Conservation (phyloP, 2,888 invertebrate species). For the Phaonia tiefii region DNA sequence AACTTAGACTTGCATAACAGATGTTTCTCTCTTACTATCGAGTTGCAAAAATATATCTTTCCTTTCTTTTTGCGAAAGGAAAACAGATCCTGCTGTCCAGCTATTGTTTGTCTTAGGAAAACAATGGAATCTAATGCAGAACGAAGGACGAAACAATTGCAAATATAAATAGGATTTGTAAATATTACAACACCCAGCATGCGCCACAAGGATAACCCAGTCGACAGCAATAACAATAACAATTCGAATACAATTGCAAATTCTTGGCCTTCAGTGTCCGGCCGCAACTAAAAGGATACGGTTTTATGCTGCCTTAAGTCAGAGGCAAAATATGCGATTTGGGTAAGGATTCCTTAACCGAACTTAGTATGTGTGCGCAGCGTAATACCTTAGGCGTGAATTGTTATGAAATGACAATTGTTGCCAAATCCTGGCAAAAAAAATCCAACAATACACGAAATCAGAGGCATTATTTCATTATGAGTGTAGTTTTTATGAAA, state of each 20-base stretch:
- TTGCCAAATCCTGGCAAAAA: slow-evolving; percentile 56
- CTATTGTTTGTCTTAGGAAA: slow-evolving; percentile 37
- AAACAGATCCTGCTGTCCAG: slow-evolving; percentile 37
- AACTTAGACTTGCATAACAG: slow-evolving; percentile 50
- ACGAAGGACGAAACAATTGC: slow-evolving; percentile 46
- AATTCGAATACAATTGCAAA: slow-evolving; percentile 53
- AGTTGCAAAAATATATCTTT: neutral
- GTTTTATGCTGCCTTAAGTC: slow-evolving; percentile 67
- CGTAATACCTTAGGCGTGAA: slow-evolving; percentile 70
- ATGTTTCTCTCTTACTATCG: slow-evolving; percentile 56
- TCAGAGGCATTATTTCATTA: slow-evolving; percentile 17
- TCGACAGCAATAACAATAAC: slow-evolving; percentile 27
- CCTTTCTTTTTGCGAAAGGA: slow-evolving; percentile 18
- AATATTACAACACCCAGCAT: slow-evolving; percentile 74
- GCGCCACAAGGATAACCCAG: slow-evolving; percentile 70
- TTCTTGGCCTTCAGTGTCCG: slow-evolving; percentile 42
- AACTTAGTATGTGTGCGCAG: neutral
- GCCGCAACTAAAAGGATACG: slow-evolving; percentile 50
- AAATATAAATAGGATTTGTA: slow-evolving; percentile 73
- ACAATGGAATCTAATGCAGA: slow-evolving; percentile 43
- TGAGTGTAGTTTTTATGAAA: slow-evolving; percentile 45
- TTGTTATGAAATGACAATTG: slow-evolving; percentile 71
- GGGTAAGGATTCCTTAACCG: slow-evolving; percentile 11
- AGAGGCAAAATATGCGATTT: slow-evolving; percentile 50
- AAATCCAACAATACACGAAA: slow-evolving; percentile 52